Evolutionary conservation across 1,140 invertebrate species (phyloP).

Genomic region (Phymastichus coffea): DNA sequence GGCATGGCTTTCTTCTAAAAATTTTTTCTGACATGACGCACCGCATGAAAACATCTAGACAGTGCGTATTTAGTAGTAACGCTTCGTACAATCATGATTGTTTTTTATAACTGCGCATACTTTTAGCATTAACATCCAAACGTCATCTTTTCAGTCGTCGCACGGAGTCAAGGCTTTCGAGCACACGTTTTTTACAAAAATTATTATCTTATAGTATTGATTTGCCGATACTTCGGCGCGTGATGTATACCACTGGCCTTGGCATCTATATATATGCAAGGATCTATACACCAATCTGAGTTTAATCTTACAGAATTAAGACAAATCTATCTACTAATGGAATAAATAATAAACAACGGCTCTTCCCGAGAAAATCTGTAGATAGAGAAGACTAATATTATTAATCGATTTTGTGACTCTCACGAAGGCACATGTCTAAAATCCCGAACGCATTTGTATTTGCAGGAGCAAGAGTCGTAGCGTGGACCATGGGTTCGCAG

Average conservation of each 20-base stretch:
- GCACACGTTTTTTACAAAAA: not conserved
- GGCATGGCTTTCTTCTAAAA: too few species aligned
- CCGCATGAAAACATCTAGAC: too few species aligned
- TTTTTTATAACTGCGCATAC: too few species aligned
- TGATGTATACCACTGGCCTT: not conserved
- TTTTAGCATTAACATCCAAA: too few species aligned
- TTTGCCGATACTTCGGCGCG: not conserved
- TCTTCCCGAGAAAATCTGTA: too few species aligned
- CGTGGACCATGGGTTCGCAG: conserved; percentile 80
- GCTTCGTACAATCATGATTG: too few species aligned
- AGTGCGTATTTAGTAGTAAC: too few species aligned
- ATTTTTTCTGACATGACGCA: too few species aligned
- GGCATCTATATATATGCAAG: not conserved
- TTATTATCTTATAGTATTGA: conserved; percentile 14
- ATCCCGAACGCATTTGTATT: too few species aligned
- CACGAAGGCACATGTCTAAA: too few species aligned
- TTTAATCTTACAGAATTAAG: not conserved
- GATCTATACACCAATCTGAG: not conserved
- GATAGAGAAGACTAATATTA: not conserved
- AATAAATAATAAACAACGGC: not conserved
- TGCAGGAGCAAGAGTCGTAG: conserved; percentile 85
- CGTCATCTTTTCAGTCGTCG: too few species aligned
- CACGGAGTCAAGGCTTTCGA: not conserved
- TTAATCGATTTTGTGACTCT: too few species aligned
- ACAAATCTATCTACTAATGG: not conserved